These are phyloP conservation scores for Caradrina clavipalpis DNA, from an alignment of 2,888 invertebrate species.

Conservation along the genomic window DNA sequence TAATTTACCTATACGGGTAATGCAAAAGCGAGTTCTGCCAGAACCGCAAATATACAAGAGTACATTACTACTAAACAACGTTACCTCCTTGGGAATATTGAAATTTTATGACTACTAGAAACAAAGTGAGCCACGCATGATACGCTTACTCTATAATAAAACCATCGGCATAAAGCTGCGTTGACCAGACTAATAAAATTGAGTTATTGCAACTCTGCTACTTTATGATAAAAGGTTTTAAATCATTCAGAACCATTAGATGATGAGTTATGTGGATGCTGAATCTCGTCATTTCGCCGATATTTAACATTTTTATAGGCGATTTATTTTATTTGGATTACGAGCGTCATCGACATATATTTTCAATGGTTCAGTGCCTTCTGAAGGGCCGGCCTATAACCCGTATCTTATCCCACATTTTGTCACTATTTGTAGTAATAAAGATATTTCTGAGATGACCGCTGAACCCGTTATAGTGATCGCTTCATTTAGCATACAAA, in stretches of 20 bases:
- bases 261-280: conserved; percentile 88
- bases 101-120: conserved; percentile 79
- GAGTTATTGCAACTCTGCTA: conserved; percentile 89
- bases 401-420: conserved; percentile 80
- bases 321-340: conserved; percentile 86
- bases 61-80: conserved; percentile 71
- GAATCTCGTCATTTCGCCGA: conserved; percentile 87
- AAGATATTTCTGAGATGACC: conserved; percentile 88
- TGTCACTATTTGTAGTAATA: conserved; percentile 85
- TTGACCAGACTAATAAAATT: conserved; percentile 89
- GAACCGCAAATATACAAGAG: conserved; percentile 75
- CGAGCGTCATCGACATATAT: conserved; percentile 84
- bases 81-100: conserved; percentile 74
- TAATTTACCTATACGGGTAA: conserved; percentile 81
- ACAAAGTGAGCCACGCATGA: conserved; percentile 78
- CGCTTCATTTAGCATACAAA: conserved; percentile 89
- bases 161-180: conserved; percentile 85
- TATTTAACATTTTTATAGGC: conserved; percentile 89
- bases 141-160: conserved; percentile 82
- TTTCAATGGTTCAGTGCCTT: conserved; percentile 76
- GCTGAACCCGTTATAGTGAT: conserved; percentile 86
- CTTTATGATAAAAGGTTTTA: conserved; percentile 90
- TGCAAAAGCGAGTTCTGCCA: conserved; percentile 77
- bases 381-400: conserved; percentile 73
- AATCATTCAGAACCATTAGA: conserved; percentile 90